These are phyloP conservation scores for Carposina sasakii DNA, from an alignment of 1,140 invertebrate genomes.

Conservation along the genomic window DNA sequence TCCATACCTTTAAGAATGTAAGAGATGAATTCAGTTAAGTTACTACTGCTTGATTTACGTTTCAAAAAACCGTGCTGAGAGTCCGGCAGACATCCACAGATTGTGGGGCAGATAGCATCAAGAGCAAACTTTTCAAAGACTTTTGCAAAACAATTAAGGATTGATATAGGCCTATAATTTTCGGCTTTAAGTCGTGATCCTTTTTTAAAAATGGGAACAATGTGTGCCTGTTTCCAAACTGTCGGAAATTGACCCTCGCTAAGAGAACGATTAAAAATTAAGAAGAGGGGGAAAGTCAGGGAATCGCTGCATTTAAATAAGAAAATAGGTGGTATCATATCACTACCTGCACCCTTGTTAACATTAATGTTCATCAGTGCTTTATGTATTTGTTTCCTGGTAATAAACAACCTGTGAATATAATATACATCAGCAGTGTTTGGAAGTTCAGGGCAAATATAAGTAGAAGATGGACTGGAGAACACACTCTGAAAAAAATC, in stretches of 20 bases:
- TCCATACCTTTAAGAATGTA: slow-evolving; percentile 6
- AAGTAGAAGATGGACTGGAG: background rate
- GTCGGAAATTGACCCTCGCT: background rate
- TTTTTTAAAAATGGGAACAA: background rate
- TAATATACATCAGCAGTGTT: background rate
- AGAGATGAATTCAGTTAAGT: background rate
- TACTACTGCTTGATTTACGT: background rate
- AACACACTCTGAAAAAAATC: background rate
- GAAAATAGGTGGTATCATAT: background rate
- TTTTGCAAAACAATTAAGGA: background rate
- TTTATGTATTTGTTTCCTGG: background rate
- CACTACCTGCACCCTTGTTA: background rate
- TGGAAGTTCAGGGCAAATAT: background rate
- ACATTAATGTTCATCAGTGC: background rate
- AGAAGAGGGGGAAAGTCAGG: background rate
- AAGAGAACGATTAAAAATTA: background rate
- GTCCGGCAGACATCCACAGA: background rate
- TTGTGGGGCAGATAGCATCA: background rate
- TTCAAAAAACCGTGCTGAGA: background rate
- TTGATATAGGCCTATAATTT: slow-evolving; percentile 1
- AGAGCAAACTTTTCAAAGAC: background rate
- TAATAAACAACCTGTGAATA: too few relatives aligned
- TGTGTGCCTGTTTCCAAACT: background rate
- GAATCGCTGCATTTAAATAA: background rate
- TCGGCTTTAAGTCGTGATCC: background rate